Base-by-base conservation (phyloP, 2,113 vertebrate species). In the Antidorcas marsupialis region DNA sequence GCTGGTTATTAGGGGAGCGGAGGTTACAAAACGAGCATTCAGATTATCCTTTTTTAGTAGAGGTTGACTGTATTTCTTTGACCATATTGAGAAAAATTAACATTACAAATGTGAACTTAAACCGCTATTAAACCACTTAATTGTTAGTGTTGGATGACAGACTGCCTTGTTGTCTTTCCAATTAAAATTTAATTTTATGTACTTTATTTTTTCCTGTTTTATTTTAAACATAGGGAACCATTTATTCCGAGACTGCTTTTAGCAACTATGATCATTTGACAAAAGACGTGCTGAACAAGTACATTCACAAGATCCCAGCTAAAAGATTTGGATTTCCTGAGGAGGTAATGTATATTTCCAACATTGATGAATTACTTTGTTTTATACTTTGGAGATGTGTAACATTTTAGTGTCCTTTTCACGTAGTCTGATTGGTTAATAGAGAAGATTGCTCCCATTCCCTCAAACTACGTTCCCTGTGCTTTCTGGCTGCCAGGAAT, bases 241-340 rank as follows among this genome's bases (percentile, higher is more conserved):
- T 98, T 97, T 98, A 91, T 96, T 98, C 97, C 8, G 8, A 87
- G 55, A 93, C 92, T 50, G 98, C 97, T 74, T 0, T 25, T 47
- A 60, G 50, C 7, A 97, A 96, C 93, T 98, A 98, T 23, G 55
- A 83, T 28, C 0, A 45, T 2, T 0, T 2, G 0, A 55, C 59
- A 83, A 6, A 59, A 16, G 5, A 0, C 0, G 0, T 79, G 0
- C 27, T 95, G 79, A 30, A 0, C n/a, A 0, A 0, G 0, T 6
- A 0, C 2, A 45, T 47, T 84, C 0, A 59, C 1, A 1, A 0
- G 1, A 96, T 93, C 52, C 97, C 97, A 79, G 97, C 98, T 55
- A 98, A 97, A 62, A 91, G 98, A 91, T 0, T 97, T 27, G 98
- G 98, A 64, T 25, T 96, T 96, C 98, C 97, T 19, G 95, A 98